Base-by-base conservation (phyloP, 92 coral and sea anemone species). In the Porites rus region DNA sequence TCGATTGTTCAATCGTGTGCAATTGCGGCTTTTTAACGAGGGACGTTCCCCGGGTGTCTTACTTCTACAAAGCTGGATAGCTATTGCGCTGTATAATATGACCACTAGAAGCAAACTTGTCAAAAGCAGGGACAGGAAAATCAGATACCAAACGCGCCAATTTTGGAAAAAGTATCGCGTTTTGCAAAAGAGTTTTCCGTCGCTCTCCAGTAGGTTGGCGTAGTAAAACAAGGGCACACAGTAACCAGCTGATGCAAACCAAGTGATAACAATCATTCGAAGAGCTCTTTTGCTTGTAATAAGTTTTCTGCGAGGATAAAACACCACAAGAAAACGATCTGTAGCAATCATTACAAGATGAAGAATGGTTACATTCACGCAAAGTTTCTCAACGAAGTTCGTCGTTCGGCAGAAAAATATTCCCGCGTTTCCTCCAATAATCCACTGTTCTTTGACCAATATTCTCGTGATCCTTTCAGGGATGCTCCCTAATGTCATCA, bases 141-240 rank as follows among this genome's bases (percentile, higher is more conserved):
- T 83, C 79, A 93, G 38, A 79, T 92, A 92, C 90, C 92, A 81
- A 54, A 75, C 65, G 11, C 82, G 74, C 94, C 94, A 92, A 51
- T 84, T 70, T 5, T 75, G 24, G 66, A 88, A 92, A 63, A 92
- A 92, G 62, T 43, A 65, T 1, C 94, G 90, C 1, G 88, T 88
- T 65, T 88, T 92, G 61, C 94, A 92, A 1, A 67, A 63, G 18
- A 85, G 19, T 1, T 85, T 86, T 72, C 75, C 65, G 16, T 71
- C 69, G 67, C 70, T 24, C 77, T 82, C 64, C 80, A 70, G 22
- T 64, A 77, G 59, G 52, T 86, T 77, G 20, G 90, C 92, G 38
- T 76, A 92, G 89, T 96, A 96, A 8, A 96, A 91, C 24, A 95
- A 88, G 43, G 98, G 98, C 43, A 90, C 89, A 81, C 97, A 92